Conservation (phyloP, 2,797 vertebrate species). For the Cottoperca gobio region DNA sequence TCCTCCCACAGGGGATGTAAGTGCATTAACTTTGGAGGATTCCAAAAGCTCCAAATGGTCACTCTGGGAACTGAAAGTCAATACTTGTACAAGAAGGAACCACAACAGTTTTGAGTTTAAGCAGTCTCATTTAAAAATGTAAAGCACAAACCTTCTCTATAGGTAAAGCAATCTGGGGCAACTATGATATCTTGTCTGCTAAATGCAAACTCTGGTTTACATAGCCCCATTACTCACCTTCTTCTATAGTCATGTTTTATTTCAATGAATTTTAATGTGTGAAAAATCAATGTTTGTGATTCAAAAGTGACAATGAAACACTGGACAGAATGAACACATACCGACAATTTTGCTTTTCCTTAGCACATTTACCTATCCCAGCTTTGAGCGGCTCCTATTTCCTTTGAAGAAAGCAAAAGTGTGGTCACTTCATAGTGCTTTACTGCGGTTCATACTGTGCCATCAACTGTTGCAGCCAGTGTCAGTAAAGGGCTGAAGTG, state of each 20-base stretch:
- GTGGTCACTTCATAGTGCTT: not conserved
- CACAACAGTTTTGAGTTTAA: constrained; percentile 10
- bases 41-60: constrained; percentile 28
- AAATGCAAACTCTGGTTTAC: constrained; percentile 10
- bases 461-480: not conserved
- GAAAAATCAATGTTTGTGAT: not conserved
- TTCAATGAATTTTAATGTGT: constrained; percentile 7
- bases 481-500: not conserved
- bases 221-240: not conserved
- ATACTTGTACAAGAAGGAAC: constrained; percentile 37
- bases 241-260: not conserved
- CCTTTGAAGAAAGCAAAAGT: not conserved
- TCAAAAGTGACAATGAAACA: too few species aligned
- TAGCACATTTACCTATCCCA: not conserved
- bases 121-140: constrained; percentile 37
- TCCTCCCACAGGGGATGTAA: constrained; percentile 28
- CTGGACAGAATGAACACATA: too few species aligned
- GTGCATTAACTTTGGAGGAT: constrained; percentile 35
- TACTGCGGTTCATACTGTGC: not conserved
- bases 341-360: not conserved
- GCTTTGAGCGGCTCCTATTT: not conserved
- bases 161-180: constrained; percentile 1
- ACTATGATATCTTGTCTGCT: not conserved
- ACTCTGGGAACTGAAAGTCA: constrained; percentile 38
- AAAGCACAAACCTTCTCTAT: constrained; percentile 3